Evolutionary conservation across 1,140 invertebrate species (phyloP), one percentile per base, ranked within the genome.

Genomic region (Laupala kohalensis): DNA sequence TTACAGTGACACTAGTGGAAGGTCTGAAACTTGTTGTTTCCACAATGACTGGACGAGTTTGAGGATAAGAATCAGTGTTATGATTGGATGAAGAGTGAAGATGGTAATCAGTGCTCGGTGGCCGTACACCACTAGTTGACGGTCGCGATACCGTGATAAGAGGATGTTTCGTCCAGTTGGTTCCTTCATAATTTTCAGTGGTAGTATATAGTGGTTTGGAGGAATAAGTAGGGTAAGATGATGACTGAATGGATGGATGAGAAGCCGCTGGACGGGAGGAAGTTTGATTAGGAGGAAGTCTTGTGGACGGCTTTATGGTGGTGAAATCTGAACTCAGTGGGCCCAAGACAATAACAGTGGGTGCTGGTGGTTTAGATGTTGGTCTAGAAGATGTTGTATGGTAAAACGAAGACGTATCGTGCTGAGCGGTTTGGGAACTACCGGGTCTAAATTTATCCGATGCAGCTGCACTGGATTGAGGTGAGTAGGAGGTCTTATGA

Each of bases 321-420:
- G 86, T 27, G 81, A 87, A 23, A 86, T 87, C 25, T 86, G 77
- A 6, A 23, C 78, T 80, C 0, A 85, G 73, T 0, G 86, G 85
- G 13, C 86, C 86, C 4, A 92, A 76, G 19, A 91, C 88, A 26
- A 92, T 91, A 0, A 91, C 86, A 0, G 89, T 90, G 6, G 89
- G 90, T 9, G 88, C 87, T 86, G 5, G 84, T 24, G 71, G 66
- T 72, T 69, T 28, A 37, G 27, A 25, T 24, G 69, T 73, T 19
- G 19, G 67, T 64, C 25, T 27, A n/a, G 23, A 62, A 3, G 24
- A 70, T 30, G 23, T 70, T 37, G 30, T 27, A 70, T 25, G 69
- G 37, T 25, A 30, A 37, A 12, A 27, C 69, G 29, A 28, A 19
- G n/a, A 70, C 69, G 37, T 70, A n/a, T 24, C n/a, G 53, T 64